Evolutionary conservation across 92 coral and sea anemone species (phyloP).

Genomic region (Epizoanthus illoricatus): DNA sequence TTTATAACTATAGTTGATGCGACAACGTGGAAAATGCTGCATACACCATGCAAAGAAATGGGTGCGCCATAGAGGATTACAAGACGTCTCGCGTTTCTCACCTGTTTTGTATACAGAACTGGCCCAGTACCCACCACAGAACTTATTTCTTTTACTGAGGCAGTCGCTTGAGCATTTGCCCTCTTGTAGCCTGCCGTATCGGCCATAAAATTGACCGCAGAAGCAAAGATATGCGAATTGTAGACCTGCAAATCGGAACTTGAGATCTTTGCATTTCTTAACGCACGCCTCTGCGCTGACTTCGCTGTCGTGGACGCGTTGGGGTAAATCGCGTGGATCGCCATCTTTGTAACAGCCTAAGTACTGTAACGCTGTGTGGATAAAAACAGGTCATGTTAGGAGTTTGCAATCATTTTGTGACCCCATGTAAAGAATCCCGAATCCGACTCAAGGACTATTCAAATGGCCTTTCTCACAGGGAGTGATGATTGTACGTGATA

Average conservation of each 20-base stretch:
- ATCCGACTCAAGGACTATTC: too few species aligned
- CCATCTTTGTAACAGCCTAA: slow-evolving; percentile 94
- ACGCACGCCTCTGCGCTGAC: slow-evolving; percentile 75
- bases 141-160: slow-evolving; percentile 53
- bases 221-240: slow-evolving; percentile 95
- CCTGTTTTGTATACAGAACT: slow-evolving; percentile 90
- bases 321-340: slow-evolving; percentile 94
- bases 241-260: slow-evolving; percentile 80
- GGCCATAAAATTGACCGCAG: slow-evolving; percentile 86
- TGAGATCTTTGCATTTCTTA: slow-evolving; percentile 76
- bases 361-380: slow-evolving; percentile 56
- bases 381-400: neutral
- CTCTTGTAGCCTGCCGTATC: slow-evolving; percentile 85
- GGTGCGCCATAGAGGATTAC: too few species aligned
- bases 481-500: too few species aligned
- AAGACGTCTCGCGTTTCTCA: neutral
- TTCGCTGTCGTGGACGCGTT: slow-evolving; percentile 74
- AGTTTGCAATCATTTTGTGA: neutral
- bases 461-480: too few species aligned
- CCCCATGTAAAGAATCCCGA: too few species aligned
- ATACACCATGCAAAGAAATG: too few species aligned
- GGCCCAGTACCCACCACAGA: slow-evolving; percentile 96
- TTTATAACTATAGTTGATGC: too few species aligned
- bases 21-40: too few species aligned
- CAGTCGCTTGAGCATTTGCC: slow-evolving; percentile 84